Conservation (phyloP, 1,140 invertebrate genomes). For the Pollicipes pollicipes region DNA sequence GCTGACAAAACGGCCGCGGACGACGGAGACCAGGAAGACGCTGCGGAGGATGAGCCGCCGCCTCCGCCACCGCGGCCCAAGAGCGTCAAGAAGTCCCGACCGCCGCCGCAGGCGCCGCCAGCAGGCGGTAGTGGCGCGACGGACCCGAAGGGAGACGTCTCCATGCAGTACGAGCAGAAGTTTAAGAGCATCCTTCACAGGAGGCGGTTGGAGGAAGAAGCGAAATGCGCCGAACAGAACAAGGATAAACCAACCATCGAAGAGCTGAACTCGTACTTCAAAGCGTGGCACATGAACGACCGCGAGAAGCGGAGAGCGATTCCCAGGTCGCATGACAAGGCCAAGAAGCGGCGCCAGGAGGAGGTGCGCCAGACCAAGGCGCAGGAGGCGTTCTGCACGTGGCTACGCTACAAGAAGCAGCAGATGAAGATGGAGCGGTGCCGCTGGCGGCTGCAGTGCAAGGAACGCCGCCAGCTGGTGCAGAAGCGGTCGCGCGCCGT, state of each 20-base stretch:
- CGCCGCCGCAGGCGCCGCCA: too few relatives aligned
- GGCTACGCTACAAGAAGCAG: background rate
- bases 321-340: background rate
- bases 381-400: background rate
- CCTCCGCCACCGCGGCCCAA: background rate
- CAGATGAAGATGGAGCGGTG: background rate
- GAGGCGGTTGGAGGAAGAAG: background rate
- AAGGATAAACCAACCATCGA: background rate
- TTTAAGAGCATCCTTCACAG: background rate
- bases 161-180: background rate
- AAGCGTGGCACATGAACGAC: background rate
- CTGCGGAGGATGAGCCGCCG: background rate
- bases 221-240: background rate
- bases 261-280: background rate
- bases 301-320: background rate
- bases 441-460: background rate
- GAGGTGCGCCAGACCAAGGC: background rate
- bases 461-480: background rate
- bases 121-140: too few relatives aligned
- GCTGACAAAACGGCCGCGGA: background rate
- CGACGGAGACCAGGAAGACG: background rate
- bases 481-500: background rate
- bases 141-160: background rate
- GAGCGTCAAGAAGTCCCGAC: background rate
- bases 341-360: background rate